Evolutionary conservation across 1,140 invertebrate genomes (phyloP).

Genomic region (Aphelenchoides besseyi): DNA sequence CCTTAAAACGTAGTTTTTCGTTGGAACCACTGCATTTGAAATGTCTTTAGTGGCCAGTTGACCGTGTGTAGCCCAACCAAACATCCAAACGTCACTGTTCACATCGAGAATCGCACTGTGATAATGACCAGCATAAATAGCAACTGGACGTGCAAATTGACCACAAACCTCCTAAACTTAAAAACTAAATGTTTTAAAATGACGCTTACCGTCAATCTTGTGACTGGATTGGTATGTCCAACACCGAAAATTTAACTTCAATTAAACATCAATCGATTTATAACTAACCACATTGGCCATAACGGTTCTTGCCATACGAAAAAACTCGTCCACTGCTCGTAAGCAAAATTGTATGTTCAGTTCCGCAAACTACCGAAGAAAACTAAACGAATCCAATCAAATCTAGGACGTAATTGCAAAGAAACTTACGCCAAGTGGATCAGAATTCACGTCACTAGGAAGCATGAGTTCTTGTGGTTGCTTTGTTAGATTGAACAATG

Average conservation of each 20-base stretch:
- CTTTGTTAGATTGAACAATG: conserved; percentile 16
- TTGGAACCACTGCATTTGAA: conserved; percentile 26
- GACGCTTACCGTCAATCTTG: conserved; percentile 27
- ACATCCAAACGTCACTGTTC: conserved; percentile 44
- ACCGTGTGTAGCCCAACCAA: conserved; percentile 53
- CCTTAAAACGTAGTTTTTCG: conserved; percentile 24
- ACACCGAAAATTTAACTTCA: no score
- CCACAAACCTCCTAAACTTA: conserved; percentile 40
- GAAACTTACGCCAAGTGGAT: conserved; percentile 16
- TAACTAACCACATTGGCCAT: conserved; percentile 73
- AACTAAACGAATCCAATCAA: conserved; percentile 30
- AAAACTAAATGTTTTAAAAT: not conserved
- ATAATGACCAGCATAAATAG: conserved; percentile 51
- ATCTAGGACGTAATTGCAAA: no score
- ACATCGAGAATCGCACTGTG: conserved; percentile 52
- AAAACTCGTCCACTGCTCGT: conserved; percentile 84
- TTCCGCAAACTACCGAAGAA: conserved; percentile 71
- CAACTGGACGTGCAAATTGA: conserved; percentile 24
- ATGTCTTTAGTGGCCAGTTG: conserved; percentile 35
- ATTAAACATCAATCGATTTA: no score
- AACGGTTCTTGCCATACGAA: conserved; percentile 79
- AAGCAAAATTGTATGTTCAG: conserved; percentile 76
- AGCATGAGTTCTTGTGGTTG: not conserved
- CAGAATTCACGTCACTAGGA: not conserved
- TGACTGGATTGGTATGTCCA: conserved; percentile 42